Evolutionary conservation across 1,140 invertebrate species (phyloP).

Genomic region (Pseudomyrmex pallidus): DNA sequence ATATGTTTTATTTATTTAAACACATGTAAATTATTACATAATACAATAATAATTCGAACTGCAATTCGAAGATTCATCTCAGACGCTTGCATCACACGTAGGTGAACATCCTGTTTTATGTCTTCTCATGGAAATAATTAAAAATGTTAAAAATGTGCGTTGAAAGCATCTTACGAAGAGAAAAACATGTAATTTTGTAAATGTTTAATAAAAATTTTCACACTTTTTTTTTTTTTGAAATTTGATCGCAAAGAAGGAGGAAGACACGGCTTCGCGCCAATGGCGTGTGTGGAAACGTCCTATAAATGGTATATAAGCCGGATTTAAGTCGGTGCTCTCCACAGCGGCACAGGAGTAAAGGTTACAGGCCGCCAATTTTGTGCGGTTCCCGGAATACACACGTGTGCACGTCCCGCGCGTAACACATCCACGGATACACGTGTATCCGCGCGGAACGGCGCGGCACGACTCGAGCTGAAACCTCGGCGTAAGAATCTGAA

Average conservation of each 20-base stretch:
- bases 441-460: constrained; percentile 60
- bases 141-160: too few species aligned
- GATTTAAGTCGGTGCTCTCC: constrained; percentile 58
- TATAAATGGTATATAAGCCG: constrained; percentile 74
- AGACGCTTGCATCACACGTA: too few species aligned
- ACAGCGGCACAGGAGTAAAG: constrained; percentile 76
- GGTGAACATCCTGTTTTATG: too few species aligned
- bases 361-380: constrained; percentile 72
- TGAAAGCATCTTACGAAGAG: too few species aligned
- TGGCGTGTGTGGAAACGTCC: constrained; percentile 53
- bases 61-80: too few species aligned
- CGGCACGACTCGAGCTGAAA: constrained; percentile 51
- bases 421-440: constrained; percentile 57
- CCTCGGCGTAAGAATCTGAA: constrained; percentile 65
- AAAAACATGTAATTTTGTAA: too few species aligned
- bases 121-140: too few species aligned
- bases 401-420: constrained; percentile 19
- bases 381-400: constrained; percentile 57
- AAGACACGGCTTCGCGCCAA: constrained; percentile 48
- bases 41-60: too few species aligned
- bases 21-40: too few species aligned
- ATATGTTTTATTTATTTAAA: too few species aligned
- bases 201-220: too few species aligned
- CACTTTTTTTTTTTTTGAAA: background rate
- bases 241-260: background rate